Conservation (phyloP, 2,113 vertebrate genomes). For the Menura novaehollandiae region DNA sequence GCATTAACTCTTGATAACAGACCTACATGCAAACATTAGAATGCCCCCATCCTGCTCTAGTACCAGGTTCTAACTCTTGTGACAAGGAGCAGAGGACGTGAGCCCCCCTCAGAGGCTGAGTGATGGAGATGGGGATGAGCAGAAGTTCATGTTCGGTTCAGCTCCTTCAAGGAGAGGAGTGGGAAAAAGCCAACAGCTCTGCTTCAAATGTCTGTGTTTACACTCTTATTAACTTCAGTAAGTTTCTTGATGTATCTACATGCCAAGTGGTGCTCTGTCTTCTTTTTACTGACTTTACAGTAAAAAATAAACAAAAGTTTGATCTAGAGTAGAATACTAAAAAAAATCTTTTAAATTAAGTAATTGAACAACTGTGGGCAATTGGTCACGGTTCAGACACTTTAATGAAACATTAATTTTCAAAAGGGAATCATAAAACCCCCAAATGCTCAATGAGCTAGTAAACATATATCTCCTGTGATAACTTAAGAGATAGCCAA, state of each 20-base stretch:
- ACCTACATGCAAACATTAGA: not conserved
- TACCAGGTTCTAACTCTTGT: not conserved
- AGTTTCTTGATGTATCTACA: not conserved
- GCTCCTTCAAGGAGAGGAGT: not conserved
- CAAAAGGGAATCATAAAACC: not conserved
- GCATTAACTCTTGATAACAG: not conserved
- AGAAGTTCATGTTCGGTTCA: not conserved
- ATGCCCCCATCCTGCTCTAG: not conserved
- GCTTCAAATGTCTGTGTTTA: not conserved
- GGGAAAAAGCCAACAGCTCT: not conserved
- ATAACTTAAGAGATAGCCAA: not conserved
- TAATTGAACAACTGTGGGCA: not conserved
- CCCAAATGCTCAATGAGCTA: not conserved
- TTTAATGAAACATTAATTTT: constrained; percentile 4
- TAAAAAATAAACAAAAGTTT: not conserved
- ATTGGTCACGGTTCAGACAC: not conserved
- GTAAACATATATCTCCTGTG: not conserved
- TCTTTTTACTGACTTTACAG: not conserved
- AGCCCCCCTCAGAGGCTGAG: not conserved
- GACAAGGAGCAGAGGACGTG: not conserved
- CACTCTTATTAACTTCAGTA: not conserved
- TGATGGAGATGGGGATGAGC: not conserved
- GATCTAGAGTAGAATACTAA: not conserved
- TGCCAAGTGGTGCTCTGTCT: not conserved
- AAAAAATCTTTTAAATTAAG: not conserved